Base-by-base conservation (phyloP, 2,888 invertebrate species). In the Zelleria hepariella region DNA sequence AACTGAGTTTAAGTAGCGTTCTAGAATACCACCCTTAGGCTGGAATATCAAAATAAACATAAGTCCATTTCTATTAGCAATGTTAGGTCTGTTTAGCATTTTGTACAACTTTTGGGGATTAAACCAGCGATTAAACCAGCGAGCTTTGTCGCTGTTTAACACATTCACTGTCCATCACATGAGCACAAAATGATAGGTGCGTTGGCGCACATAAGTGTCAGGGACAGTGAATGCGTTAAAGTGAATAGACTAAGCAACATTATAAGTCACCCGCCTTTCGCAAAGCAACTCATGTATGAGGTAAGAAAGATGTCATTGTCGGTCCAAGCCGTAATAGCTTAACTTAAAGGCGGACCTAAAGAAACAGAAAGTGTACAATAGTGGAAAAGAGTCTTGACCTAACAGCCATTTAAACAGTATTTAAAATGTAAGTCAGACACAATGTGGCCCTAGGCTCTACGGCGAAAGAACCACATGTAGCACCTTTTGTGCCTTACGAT, bases 401-500 rank as follows among this genome's bases (percentile, higher is more conserved):
- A 42, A 4, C 32, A 10, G 32, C 15, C 32, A 42, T 42, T n/a
- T 42, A 42, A 42, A 42, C 15, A 42, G 32, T 42, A 42, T 42
- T 42, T 23, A 51, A 51, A 51, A 6, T 51, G 51, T 51, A 51
- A 51, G 51, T n/a, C 8, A 10, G 23, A n/a, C 51, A 23, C 51
- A 51, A 51, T 51, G 23, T 3, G 51, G 23, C 51, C 51, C 10
- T 7, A 51, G 21, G 10, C 23, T 51, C 8, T 51, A 20, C 21
- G 23, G 51, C 20, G 4, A 42, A 42, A 10, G 32, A 42, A 42
- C 32, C 32, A 42, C 32, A 42, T 4, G 32, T 42, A 15, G 10
- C 3, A 15, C 32, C n/a, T n/a, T 42, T 42, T 42, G 32, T 25
- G 73, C 75, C 76, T 79, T 78, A 80, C 75, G 75, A 78, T 77